Conservation (phyloP, 1,140 invertebrate species). For the Phenacoccus solenopsis region DNA sequence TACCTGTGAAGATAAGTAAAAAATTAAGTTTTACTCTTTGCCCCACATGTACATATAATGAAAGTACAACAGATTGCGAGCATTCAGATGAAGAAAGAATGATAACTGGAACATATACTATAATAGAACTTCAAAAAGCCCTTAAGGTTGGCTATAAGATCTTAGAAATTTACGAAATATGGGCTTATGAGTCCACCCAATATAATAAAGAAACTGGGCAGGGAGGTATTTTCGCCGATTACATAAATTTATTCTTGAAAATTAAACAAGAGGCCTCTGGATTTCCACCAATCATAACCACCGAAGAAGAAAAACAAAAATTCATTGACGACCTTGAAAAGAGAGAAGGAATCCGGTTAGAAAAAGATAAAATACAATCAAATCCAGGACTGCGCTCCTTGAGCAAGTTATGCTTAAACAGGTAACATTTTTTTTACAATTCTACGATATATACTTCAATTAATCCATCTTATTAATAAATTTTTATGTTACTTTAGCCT, state of each 20-base stretch:
- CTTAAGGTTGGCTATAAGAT: constrained; percentile 32
- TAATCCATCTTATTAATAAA: too few relatives aligned
- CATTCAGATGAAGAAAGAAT: constrained; percentile 30
- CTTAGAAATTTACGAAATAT: constrained; percentile 33
- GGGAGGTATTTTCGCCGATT: constrained; percentile 29
- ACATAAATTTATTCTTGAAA: constrained; percentile 31
- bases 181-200: constrained; percentile 28
- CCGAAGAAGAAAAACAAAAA: constrained; percentile 25
- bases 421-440: too few relatives aligned
- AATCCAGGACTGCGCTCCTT: constrained; percentile 35
- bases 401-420: constrained; percentile 71
- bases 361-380: constrained; percentile 28
- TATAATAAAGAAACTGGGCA: constrained; percentile 17
- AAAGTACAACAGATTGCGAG: constrained; percentile 19
- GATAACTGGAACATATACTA: constrained; percentile 33
- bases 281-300: constrained; percentile 28
- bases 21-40: constrained; percentile 31
- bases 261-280: constrained; percentile 32
- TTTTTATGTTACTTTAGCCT: too few relatives aligned
- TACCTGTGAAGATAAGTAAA: constrained; percentile 27
- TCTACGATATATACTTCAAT: too few relatives aligned
- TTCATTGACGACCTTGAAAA: constrained; percentile 32
- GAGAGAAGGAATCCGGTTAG: constrained; percentile 31
- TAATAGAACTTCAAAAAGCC: constrained; percentile 33
- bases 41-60: constrained; percentile 25